phyloP scores from a whole-genome alignment of 2,797 vertebrate species.

The Carcharodon carcharias region DNA sequence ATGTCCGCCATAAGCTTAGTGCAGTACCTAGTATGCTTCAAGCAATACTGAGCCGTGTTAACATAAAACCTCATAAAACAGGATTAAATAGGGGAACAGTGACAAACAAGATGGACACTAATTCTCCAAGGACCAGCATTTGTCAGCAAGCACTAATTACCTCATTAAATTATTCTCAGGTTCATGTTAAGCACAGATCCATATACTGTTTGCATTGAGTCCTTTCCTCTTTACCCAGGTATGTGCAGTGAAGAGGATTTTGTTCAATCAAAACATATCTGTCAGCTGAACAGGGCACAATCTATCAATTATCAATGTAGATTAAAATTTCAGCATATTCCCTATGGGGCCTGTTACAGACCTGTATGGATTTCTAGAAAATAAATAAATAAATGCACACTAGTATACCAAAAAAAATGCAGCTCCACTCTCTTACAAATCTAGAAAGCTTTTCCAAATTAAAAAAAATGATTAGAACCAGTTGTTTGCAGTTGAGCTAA shows the following conservation, averaged over 20 bases:
- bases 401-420: neutral
- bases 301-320: slow-evolving; percentile 10
- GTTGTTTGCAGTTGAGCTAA: neutral
- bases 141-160: slow-evolving; percentile 67
- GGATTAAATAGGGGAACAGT: slow-evolving; percentile 80
- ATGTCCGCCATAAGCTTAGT: slow-evolving; percentile 74
- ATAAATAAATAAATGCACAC: neutral
- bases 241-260: neutral
- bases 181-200: slow-evolving; percentile 42
- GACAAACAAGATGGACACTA: slow-evolving; percentile 80
- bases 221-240: neutral
- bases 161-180: slow-evolving; percentile 68
- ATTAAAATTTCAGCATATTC: neutral
- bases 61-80: slow-evolving; percentile 94
- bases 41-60: slow-evolving; percentile 87
- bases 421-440: neutral
- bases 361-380: neutral
- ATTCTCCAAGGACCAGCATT: slow-evolving; percentile 69
- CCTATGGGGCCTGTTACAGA: neutral
- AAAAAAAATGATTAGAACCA: neutral
- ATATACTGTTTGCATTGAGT: neutral
- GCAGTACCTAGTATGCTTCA: slow-evolving; percentile 69
- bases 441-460: neutral
- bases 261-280: slow-evolving; percentile 2
- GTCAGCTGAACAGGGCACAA: neutral